Conservation (phyloP, 2,888 invertebrate species). For the Xestoiulus laeticollis region DNA sequence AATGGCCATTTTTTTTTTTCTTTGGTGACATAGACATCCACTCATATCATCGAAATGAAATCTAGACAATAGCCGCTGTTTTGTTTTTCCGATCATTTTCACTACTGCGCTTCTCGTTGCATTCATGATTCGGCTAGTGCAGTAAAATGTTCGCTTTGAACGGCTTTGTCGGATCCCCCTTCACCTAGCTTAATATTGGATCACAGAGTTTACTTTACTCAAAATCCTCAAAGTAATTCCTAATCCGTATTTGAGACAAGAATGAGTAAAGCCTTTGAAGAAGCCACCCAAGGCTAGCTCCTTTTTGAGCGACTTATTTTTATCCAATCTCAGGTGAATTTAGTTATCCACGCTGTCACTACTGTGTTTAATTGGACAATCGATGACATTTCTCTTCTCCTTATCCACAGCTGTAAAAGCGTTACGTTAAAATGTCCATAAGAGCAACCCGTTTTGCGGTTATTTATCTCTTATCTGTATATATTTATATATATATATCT, state of each 20-base stretch:
- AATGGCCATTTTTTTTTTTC: not conserved
- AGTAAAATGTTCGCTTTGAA: not conserved
- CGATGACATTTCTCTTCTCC: not conserved
- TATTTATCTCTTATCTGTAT: not conserved
- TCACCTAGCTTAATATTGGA: not conserved
- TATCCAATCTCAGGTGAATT: conserved; percentile 43
- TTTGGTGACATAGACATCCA: not conserved
- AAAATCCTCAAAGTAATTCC: not conserved
- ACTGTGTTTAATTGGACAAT: conserved; percentile 32
- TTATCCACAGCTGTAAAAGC: not conserved
- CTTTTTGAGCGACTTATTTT: conserved; percentile 41
- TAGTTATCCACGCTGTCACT: conserved; percentile 34
- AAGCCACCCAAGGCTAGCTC: conserved; percentile 41
- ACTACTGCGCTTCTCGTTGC: not conserved
- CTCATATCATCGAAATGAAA: not conserved
- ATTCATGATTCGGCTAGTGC: not conserved
- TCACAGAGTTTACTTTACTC: not conserved
- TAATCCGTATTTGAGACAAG: conserved; percentile 10
- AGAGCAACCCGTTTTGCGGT: not conserved
- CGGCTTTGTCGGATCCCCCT: not conserved
- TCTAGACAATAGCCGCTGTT: not conserved
- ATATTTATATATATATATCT: conserved; percentile 10
- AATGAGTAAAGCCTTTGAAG: conserved; percentile 34
- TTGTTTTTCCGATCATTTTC: not conserved
- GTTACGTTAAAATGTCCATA: not conserved